phyloP scores from a whole-genome alignment of 2,797 vertebrate genomes.

The Lutjanus argentimaculatus region DNA sequence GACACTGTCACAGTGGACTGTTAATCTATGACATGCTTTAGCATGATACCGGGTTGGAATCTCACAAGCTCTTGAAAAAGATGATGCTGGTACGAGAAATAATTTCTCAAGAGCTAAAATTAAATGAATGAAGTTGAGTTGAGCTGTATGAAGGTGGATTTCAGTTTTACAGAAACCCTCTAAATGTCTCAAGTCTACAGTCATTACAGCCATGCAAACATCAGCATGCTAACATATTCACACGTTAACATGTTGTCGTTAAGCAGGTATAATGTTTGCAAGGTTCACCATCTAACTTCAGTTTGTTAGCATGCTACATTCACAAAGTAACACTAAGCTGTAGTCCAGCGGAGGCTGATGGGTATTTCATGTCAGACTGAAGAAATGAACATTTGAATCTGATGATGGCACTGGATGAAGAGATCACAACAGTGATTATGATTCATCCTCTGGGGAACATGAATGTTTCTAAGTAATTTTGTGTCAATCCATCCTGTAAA shows the following conservation, averaged over 20 bases:
- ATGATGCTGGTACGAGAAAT: constrained; percentile 2
- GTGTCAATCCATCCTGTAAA: too few species aligned
- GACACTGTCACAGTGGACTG: too few species aligned
- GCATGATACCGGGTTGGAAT: background rate
- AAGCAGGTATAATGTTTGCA: background rate
- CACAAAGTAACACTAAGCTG: background rate
- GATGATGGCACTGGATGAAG: background rate
- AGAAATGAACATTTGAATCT: background rate
- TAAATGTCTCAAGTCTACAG: background rate
- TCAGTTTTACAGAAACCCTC: background rate
- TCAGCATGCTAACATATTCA: background rate
- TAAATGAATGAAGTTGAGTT: background rate
- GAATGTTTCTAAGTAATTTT: too few species aligned
- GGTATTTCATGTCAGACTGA: background rate
- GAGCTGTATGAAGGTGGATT: background rate
- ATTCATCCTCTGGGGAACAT: too few species aligned
- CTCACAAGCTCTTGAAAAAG: background rate
- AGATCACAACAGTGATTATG: too few species aligned
- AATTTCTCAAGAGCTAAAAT: background rate
- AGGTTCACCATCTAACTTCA: background rate
- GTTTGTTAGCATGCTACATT: background rate
- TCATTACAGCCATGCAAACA: background rate
- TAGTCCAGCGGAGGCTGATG: background rate
- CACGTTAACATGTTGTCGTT: background rate
- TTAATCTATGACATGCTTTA: too few species aligned